These are phyloP conservation scores for Scaptomyza pallida DNA, from an alignment of 1,140 invertebrate genomes.

Conservation along the genomic window DNA sequence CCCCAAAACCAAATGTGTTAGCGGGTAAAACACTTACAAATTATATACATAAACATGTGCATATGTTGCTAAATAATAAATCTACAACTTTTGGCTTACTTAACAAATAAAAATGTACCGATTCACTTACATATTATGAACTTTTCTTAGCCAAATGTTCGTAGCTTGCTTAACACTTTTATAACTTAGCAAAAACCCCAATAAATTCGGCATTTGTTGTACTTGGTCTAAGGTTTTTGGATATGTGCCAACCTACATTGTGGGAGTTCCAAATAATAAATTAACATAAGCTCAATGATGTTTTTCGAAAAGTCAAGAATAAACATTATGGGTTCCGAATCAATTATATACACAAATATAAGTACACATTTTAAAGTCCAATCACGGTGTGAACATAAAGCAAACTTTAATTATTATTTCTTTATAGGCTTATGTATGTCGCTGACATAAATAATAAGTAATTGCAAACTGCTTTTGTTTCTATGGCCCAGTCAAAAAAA, in stretches of 20 bases:
- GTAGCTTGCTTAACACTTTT: no score
- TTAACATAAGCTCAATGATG: constrained; percentile 47
- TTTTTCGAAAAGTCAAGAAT: constrained; percentile 29
- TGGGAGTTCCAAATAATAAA: constrained; percentile 26
- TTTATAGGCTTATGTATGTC: constrained; percentile 38
- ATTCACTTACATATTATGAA: no score
- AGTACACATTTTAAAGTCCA: constrained; percentile 33
- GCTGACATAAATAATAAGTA: constrained; percentile 50
- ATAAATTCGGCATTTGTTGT: constrained; percentile 2
- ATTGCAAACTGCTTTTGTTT: constrained; percentile 1
- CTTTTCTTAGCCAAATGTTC: no score
- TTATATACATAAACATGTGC: no score
- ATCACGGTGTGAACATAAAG: constrained; percentile 51
- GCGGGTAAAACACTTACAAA: neutral
- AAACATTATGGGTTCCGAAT: constrained; percentile 26
- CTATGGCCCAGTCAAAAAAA: constrained; percentile 32
- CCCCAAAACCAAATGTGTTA: constrained; percentile 41
- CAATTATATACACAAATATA: constrained; percentile 19
- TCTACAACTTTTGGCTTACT: no score
- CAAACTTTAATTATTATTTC: constrained; percentile 54
- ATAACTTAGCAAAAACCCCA: no score
- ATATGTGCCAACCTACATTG: constrained; percentile 23
- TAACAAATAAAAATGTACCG: no score
- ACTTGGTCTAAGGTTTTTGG: constrained; percentile 10
- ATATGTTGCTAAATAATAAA: no score